Percentiles rank a stretch among this genome's conserved stretches.
These are phyloP conservation scores for Tachina fera DNA, from an alignment of 2,888 invertebrate species.

Conservation along the genomic window DNA sequence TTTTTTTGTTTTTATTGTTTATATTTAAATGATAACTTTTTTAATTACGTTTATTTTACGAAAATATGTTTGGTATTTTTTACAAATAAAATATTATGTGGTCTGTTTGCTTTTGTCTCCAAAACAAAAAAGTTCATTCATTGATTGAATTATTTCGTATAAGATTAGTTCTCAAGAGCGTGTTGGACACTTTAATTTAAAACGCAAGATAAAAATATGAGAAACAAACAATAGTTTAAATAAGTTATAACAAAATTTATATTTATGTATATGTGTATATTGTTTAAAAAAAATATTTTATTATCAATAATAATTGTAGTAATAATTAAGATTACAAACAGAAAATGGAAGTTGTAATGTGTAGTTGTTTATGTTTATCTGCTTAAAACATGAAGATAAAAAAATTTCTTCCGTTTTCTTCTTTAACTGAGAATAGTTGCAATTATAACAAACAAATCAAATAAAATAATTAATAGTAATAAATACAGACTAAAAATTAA, in stretches of 20 bases:
- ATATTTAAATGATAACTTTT: conserved; percentile 64
- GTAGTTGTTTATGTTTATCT: conserved; percentile 40
- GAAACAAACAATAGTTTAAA: conserved; percentile 58
- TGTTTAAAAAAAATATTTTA: conserved; percentile 42
- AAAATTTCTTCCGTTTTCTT: conserved; percentile 14
- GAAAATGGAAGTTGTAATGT: conserved; percentile 62
- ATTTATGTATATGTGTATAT: conserved; percentile 50
- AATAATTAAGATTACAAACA: conserved; percentile 60
- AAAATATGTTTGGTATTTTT: conserved; percentile 66
- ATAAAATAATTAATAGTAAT: conserved; percentile 54
- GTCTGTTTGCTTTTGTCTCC: conserved; percentile 44
- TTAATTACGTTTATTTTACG: conserved; percentile 62
- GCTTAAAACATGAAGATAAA: conserved; percentile 43
- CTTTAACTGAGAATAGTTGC: conserved; percentile 65
- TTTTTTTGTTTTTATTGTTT: conserved; percentile 59
- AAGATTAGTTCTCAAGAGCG: conserved; percentile 21
- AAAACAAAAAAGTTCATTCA: conserved; percentile 36
- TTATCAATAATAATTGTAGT: conserved; percentile 44
- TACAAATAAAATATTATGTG: conserved; percentile 55
- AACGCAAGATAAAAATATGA: conserved; percentile 34
- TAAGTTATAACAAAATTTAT: conserved; percentile 64
- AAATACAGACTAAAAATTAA: conserved; percentile 63
- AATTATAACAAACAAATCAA: conserved; percentile 62
- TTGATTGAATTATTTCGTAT: conserved; percentile 22
- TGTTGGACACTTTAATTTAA: conserved; percentile 49